Evolutionary conservation across 2,113 vertebrate genomes (phyloP), one percentile per base, ranked within the genome.

Genomic region (Trogon surrucura): DNA sequence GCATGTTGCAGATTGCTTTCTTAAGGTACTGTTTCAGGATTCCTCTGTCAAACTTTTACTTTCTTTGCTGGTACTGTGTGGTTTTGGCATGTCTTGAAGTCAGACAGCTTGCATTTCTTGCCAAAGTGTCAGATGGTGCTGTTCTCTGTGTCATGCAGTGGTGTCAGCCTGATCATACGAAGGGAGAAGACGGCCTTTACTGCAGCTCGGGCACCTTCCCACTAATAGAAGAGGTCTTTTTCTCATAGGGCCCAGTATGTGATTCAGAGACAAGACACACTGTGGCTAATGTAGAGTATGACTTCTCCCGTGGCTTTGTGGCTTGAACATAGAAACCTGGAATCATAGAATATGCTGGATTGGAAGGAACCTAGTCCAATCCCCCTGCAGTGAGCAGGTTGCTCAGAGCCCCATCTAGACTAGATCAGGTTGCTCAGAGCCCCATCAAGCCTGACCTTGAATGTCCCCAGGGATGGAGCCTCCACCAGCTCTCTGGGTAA

Each of bases 61-160:
- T 60, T 62, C 26, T 29, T 82, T 26, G 20, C 10, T 22, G 21
- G 6, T 20, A 26, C 16, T 32, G 14, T 34, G 45, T n/a, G 25
- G 5, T 9, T 95, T 80, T 94, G 41, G 5, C 11, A 8, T 2
- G 0, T 66, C 41, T 65, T 50, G 10, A 53, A 64, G 30, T 80
- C 51, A 78, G 41, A n/a, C 6, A n/a, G 6, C 8, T 81, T 5
- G 11, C 6, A 9, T 32, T 66, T 81, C 65, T 88, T 50, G 11
- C 19, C n/a, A 25, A 67, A 50, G 22, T 14, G 3, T n/a, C 0
- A 0, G 9, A 14, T 19, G 29, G 12, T 66, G 11, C 1, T 81
- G 34, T 17, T 5, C 10, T 51, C 48, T 41, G 4, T 41, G 25
- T 41, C 11, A 17, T 0, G 1, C 18, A n/a, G 16, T 11, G 9